These are phyloP conservation scores for Smutsia temminckii DNA, from an alignment of 2,797 vertebrate species.

Conservation along the genomic window DNA sequence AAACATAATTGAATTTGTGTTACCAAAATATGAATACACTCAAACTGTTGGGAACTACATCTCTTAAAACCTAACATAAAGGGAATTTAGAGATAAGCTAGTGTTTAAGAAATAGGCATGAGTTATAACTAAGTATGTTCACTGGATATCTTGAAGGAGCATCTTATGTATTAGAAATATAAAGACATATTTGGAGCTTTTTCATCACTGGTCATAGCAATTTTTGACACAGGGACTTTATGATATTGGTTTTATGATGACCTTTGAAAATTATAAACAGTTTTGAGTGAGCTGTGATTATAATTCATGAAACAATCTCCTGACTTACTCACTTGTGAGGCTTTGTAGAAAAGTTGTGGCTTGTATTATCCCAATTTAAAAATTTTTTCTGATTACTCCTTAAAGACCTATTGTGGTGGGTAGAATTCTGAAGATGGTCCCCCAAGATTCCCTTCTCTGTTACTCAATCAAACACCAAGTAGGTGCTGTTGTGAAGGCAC, in stretches of 20 bases:
- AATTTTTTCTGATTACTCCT: neutral
- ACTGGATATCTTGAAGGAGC: conserved; percentile 23
- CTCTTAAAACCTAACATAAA: neutral
- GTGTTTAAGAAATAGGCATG: neutral
- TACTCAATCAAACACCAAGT: neutral
- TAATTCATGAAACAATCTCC: conserved; percentile 7
- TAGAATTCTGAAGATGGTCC: neutral
- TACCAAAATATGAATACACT: conserved; percentile 18
- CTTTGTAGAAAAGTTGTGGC: neutral
- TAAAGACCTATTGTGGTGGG: neutral
- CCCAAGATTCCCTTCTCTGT: neutral
- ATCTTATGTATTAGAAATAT: neutral
- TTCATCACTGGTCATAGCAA: neutral
- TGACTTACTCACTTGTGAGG: neutral
- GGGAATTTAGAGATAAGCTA: neutral
- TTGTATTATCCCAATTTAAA: neutral
- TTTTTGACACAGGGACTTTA: neutral
- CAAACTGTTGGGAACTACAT: neutral
- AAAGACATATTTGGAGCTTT: neutral
- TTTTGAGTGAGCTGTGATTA: conserved; percentile 9
- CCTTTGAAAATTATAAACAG: neutral
- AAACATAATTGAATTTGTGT: conserved; percentile 20
- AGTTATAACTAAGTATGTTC: neutral
- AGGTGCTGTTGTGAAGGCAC: neutral
- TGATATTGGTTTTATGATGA: neutral